Percentiles rank a stretch among this genome's conserved stretches.
Evolutionary conservation across 2,888 invertebrate species (phyloP).

Genomic region (Lymantria monacha): DNA sequence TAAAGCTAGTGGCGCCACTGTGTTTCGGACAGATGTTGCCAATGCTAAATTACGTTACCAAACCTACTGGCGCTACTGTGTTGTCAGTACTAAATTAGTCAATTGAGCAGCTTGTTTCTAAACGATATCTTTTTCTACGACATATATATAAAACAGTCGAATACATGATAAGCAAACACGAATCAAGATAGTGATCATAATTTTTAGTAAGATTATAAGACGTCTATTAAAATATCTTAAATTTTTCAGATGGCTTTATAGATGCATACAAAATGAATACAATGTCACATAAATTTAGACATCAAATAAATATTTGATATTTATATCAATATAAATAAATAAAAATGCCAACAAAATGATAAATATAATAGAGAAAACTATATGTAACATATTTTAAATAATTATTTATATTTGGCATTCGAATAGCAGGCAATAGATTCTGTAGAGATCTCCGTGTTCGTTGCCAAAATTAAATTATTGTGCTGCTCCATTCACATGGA

Average conservation of each 20-base stretch:
- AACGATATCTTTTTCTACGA: too few relatives aligned
- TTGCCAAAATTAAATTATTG: constrained; percentile 72
- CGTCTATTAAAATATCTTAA: not conserved
- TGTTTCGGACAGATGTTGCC: too few relatives aligned
- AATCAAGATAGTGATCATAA: not conserved
- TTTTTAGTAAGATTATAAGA: not conserved
- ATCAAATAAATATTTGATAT: not conserved
- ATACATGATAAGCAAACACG: not conserved
- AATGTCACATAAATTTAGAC: not conserved
- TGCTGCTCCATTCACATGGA: constrained; percentile 63
- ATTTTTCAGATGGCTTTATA: not conserved
- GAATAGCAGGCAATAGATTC: constrained; percentile 44
- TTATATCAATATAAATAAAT: not conserved
- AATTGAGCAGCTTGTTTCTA: too few relatives aligned
- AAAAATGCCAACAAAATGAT: not conserved
- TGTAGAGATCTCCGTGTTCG: constrained; percentile 49
- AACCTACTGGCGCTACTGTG: too few relatives aligned
- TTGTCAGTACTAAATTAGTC: too few relatives aligned
- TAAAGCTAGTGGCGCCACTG: too few relatives aligned
- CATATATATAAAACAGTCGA: too few relatives aligned
- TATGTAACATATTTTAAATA: constrained; percentile 43
- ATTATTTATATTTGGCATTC: constrained; percentile 52
- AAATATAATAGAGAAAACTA: constrained; percentile 15
- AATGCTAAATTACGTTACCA: too few relatives aligned
- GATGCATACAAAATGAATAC: not conserved